phyloP scores from a whole-genome alignment of 1,140 invertebrate species.

The Anastrepha ludens region DNA sequence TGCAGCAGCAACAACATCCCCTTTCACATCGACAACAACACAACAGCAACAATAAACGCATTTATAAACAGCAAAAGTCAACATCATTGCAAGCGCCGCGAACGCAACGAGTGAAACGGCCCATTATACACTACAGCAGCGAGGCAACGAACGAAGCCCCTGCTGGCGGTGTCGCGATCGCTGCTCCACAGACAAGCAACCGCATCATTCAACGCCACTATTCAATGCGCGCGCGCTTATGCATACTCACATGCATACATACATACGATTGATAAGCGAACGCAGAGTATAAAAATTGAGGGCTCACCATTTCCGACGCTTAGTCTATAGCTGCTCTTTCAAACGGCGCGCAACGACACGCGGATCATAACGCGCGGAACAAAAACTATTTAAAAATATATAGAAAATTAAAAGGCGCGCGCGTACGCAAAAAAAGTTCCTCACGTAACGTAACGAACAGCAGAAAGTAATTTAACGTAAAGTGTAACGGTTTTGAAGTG shows the following conservation, averaged over 20 bases:
- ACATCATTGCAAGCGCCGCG: neutral
- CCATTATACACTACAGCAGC: neutral
- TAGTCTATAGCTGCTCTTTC: constrained; percentile 53
- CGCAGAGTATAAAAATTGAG: constrained; percentile 57
- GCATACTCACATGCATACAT: too few relatives aligned
- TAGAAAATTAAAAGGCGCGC: neutral
- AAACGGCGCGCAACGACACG: constrained; percentile 25
- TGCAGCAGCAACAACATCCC: constrained; percentile 3
- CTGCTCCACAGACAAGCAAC: neutral
- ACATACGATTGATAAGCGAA: constrained; percentile 37
- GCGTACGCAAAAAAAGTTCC: neutral
- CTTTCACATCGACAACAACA: neutral
- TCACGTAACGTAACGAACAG: constrained; percentile 28
- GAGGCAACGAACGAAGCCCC: constrained; percentile 1
- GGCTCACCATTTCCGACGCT: constrained; percentile 58
- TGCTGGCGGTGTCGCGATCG: neutral
- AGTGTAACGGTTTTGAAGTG: constrained; percentile 4
- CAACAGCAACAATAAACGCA: neutral
- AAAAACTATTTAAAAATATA: constrained; percentile 21
- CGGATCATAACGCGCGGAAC: constrained; percentile 33
- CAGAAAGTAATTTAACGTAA: constrained; percentile 6
- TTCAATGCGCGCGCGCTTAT: constrained; percentile 22
- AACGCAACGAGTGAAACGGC: neutral
- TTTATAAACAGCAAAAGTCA: neutral
- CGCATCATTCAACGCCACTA: neutral